These are phyloP conservation scores for Drosophila athabasca DNA, from an alignment of 1,140 invertebrate genomes.

Conservation along the genomic window DNA sequence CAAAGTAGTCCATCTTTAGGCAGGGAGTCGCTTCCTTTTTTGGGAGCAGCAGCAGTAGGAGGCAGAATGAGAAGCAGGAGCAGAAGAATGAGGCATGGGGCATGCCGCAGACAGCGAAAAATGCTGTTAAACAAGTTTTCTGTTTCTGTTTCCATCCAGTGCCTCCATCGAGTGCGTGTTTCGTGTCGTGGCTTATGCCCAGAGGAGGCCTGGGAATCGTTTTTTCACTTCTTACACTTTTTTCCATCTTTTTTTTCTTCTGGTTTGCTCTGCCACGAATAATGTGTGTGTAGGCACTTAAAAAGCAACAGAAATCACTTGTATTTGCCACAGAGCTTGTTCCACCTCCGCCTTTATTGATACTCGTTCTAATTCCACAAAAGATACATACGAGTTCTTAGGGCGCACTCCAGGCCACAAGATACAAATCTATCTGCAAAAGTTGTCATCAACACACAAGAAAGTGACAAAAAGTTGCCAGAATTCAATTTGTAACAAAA, in stretches of 20 bases:
- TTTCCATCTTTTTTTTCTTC: conserved; percentile 22
- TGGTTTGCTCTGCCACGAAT: conserved; percentile 33
- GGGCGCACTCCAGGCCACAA: too few relatives aligned
- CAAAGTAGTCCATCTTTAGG: conserved; percentile 19
- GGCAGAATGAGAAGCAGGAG: conserved; percentile 10
- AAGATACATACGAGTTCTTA: background rate
- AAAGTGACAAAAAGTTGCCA: conserved; percentile 39
- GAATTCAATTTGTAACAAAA: conserved; percentile 63
- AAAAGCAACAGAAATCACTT: conserved; percentile 47
- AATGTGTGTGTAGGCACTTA: conserved; percentile 64
- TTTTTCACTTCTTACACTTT: conserved; percentile 12
- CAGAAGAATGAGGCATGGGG: background rate
- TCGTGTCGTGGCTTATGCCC: conserved; percentile 48
- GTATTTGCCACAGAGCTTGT: conserved; percentile 7
- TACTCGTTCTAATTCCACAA: conserved; percentile 14
- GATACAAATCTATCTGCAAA: too few relatives aligned
- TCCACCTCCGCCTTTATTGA: conserved; percentile 21
- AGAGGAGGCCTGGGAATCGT: conserved; percentile 43
- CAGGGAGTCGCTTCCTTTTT: conserved; percentile 24
- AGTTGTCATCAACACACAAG: conserved; percentile 44
- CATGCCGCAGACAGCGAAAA: conserved; percentile 37
- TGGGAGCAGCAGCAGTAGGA: conserved; percentile 4
- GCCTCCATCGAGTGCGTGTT: conserved; percentile 30
- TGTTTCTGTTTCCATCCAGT: conserved; percentile 14
- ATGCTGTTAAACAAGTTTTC: conserved; percentile 76